phyloP scores from a whole-genome alignment of 2,113 vertebrate genomes.

The Vidua chalybeata region DNA sequence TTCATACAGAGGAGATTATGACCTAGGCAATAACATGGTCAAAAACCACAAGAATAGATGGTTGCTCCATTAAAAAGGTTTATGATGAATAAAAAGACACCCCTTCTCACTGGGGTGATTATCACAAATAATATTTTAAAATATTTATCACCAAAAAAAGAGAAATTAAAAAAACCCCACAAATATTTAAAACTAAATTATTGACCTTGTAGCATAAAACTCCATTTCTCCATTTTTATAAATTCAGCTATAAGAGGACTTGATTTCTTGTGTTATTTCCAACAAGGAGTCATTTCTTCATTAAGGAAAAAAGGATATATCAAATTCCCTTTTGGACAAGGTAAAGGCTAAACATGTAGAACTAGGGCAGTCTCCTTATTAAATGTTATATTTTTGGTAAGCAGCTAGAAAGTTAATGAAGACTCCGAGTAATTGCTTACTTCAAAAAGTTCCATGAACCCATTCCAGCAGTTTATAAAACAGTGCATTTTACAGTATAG shows the following conservation, averaged over 20 bases:
- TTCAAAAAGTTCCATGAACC: slow-evolving; percentile 40
- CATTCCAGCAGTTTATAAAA: slow-evolving; percentile 65
- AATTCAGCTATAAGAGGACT: background rate
- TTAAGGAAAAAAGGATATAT: background rate
- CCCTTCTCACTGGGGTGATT: background rate
- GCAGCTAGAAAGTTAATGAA: slow-evolving; percentile 40
- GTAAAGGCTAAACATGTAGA: background rate
- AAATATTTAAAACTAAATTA: background rate
- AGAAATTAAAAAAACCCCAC: background rate
- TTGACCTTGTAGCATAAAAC: background rate
- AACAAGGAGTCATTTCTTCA: background rate
- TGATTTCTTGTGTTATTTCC: background rate
- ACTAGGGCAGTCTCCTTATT: background rate
- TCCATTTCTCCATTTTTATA: background rate
- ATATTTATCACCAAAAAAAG: background rate
- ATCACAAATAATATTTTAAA: background rate
- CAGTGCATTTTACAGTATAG: slow-evolving; percentile 41
- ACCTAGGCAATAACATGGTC: background rate
- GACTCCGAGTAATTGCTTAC: background rate
- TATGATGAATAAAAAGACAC: background rate
- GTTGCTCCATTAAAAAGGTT: background rate
- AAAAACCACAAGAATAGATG: background rate
- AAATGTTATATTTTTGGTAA: background rate
- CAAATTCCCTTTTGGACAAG: background rate
- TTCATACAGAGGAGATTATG: background rate